Base-by-base conservation (phyloP, 2,888 invertebrate genomes). In the Melanostoma scalare region DNA sequence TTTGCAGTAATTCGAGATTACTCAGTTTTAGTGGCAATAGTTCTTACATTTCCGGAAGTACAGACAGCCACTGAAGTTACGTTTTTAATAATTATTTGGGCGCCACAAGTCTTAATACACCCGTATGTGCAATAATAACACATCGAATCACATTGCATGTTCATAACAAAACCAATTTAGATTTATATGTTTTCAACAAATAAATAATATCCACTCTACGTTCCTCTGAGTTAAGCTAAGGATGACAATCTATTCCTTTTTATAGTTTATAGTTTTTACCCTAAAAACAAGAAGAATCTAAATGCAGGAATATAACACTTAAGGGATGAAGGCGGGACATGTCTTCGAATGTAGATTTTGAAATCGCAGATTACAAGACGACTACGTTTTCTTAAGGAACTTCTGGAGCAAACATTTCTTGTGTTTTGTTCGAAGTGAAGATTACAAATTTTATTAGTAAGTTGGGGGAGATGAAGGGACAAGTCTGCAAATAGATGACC, bases 321-420 rank as follows among this genome's bases (percentile, higher is more conserved):
- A 67, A 58, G 33, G 42, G 67, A 50, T 20, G 33, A 38, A 58
- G 36, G 58, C 4, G 10, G 3, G 38, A 40, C 50, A 55, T 73
- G 77, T 77, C 52, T 65, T 42, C 20, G 69, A 69, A 55, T 65
- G 65, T 46, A 60, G 69, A 77, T 65, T 78, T 84, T 84, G 78
- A 73, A 84, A 69, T 84, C 69, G 36, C 65, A 78, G 82, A 84
- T 84, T 84, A 84, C 82, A 38, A 42, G 42, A 42, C 55, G 52
- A 81, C 36, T 63, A 20, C 8, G 67, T 65, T 65, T 68, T 55
- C 46, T 36, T 20, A 48, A 65, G 56, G 53, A 69, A 31, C 38
- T 71, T 65, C 53, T 50, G 42, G 31, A 46, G 61, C 33, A 65
- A 60, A 50, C 61, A 76, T 20, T 20, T 52, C 60, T 58, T 31